Percentiles rank a stretch among this genome's conserved stretches.
Conservation (phyloP, 2,888 invertebrate species). For the Halictus quadricinctus region DNA sequence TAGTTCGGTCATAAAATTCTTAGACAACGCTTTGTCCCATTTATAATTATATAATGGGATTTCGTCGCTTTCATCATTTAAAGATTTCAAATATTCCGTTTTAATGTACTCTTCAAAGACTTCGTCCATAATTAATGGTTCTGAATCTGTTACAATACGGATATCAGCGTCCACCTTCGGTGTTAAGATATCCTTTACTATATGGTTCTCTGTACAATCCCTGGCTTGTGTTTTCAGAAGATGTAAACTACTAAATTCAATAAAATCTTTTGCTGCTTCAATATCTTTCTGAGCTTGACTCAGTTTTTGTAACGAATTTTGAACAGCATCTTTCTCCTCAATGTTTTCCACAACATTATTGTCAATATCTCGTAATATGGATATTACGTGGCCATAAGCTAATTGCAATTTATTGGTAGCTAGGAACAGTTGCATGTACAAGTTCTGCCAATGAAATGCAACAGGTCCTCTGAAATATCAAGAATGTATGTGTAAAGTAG, state of each 20-base stretch:
- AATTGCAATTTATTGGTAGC: conserved; percentile 76
- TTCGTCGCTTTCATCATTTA: conserved; percentile 71
- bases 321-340: conserved; percentile 58
- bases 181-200: conserved; percentile 31
- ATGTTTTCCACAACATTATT: conserved; percentile 52
- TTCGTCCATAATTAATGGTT: conserved; percentile 78
- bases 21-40: conserved; percentile 74
- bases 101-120: conserved; percentile 81
- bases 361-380: conserved; percentile 75
- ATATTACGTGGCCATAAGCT: conserved; percentile 71
- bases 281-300: conserved; percentile 74
- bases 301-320: conserved; percentile 68
- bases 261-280: conserved; percentile 75
- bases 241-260: conserved; percentile 75
- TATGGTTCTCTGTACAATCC: conserved; percentile 17
- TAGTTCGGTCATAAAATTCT: conserved; percentile 79
- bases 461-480: conserved; percentile 61
- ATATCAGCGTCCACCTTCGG: conserved; percentile 38
- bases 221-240: conserved; percentile 66
- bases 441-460: conserved; percentile 76
- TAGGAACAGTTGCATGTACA: conserved; percentile 76
- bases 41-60: conserved; percentile 66
- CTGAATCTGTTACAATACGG: conserved; percentile 66
- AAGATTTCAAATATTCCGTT: conserved; percentile 76
- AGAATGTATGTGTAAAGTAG: conserved; percentile 11